A percentile compares a stretch with the other conserved stretches of the same genome.
These are phyloP conservation scores for Trissolcus basalis DNA, from an alignment of 1,140 invertebrate species.

Conservation along the genomic window DNA sequence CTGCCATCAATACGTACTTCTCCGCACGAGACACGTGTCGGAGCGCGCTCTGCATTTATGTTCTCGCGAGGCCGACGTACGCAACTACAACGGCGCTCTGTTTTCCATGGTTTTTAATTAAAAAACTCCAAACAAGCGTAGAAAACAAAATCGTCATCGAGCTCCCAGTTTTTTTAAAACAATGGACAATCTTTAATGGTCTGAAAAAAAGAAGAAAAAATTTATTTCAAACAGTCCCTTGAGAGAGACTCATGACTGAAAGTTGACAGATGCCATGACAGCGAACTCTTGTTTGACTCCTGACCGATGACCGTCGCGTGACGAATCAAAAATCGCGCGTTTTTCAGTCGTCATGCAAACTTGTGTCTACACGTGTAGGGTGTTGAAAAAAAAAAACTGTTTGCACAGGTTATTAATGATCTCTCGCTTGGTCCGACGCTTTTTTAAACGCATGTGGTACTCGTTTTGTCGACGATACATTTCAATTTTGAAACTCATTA, in stretches of 20 bases:
- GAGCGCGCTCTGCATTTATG: conserved; percentile 58
- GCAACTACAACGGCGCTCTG: conserved; percentile 35
- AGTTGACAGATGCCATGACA: conserved; percentile 41
- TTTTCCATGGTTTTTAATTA: conserved; percentile 50
- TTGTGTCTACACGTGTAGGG: conserved; percentile 35
- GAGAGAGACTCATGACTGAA: neutral
- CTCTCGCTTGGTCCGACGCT: neutral
- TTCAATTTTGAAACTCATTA: too few relatives aligned
- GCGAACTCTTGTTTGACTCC: conserved; percentile 33
- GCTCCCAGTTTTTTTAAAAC: too few relatives aligned
- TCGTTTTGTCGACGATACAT: too few relatives aligned
- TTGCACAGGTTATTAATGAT: conserved; percentile 41
- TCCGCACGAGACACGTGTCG: conserved; percentile 63
- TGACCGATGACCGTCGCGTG: conserved; percentile 48
- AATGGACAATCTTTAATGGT: too few relatives aligned
- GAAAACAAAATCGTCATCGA: too few relatives aligned
- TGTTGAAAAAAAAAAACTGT: conserved; percentile 49
- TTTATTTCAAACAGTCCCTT: too few relatives aligned
- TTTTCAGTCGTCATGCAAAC: conserved; percentile 41
- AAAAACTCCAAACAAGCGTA: conserved; percentile 1
- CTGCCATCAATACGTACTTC: conserved; percentile 62
- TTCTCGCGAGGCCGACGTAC: conserved; percentile 46
- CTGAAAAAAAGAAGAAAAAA: too few relatives aligned
- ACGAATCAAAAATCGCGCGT: conserved; percentile 41
- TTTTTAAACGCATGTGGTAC: neutral